These are phyloP conservation scores for Xiphophorus hellerii DNA, from an alignment of 2,113 vertebrate species.

Conservation along the genomic window DNA sequence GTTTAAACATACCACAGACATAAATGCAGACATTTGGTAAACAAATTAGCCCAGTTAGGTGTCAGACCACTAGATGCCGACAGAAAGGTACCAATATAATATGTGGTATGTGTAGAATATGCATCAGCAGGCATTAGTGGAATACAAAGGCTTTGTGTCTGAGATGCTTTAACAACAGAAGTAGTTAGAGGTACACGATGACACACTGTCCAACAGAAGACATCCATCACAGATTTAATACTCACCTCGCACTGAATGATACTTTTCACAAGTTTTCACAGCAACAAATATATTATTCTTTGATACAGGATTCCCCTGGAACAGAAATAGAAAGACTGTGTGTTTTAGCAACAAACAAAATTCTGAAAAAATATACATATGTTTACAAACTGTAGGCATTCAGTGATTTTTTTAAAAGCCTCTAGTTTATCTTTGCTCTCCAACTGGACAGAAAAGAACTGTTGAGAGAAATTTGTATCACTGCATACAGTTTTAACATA, in stretches of 20 bases:
- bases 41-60: too few species aligned
- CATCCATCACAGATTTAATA: not conserved
- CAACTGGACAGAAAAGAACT: not conserved
- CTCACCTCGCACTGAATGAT: slow-evolving; percentile 86
- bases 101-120: too few species aligned
- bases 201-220: not conserved
- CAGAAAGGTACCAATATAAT: too few species aligned
- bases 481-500: not conserved
- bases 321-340: slow-evolving; percentile 3
- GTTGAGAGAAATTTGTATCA: not conserved
- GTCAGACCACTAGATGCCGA: too few species aligned
- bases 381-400: not conserved
- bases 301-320: slow-evolving; percentile 83
- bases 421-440: too few species aligned
- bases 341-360: not conserved
- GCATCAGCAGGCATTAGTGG: too few species aligned
- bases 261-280: slow-evolving; percentile 92
- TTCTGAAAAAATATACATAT: not conserved
- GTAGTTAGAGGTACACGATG: too few species aligned
- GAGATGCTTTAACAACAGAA: too few species aligned
- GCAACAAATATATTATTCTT: slow-evolving; percentile 90
- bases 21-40: too few species aligned
- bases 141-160: too few species aligned
- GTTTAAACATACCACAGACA: too few species aligned
- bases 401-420: too few species aligned